phyloP scores from a whole-genome alignment of 2,888 invertebrate species.

The Malthinus flaveolus region DNA sequence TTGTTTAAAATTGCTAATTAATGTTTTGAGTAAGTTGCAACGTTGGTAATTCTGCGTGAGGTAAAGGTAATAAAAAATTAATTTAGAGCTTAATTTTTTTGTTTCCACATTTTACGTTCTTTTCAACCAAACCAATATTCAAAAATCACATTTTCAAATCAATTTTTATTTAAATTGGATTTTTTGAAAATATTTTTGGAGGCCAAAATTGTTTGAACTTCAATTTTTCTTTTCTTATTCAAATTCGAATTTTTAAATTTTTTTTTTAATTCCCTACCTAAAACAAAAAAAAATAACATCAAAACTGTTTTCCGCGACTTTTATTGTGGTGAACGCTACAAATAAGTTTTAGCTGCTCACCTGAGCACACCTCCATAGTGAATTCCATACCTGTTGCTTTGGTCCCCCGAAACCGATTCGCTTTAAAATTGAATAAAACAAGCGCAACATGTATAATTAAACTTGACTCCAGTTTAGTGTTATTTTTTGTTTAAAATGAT shows the following conservation, averaged over 20 bases:
- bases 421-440: neutral
- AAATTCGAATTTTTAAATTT: neutral
- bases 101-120: neutral
- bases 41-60: neutral
- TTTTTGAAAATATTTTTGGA: neutral
- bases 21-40: neutral
- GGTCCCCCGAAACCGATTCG: neutral
- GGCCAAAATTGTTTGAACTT: no score
- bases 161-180: neutral
- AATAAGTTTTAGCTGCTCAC: conserved; percentile 7
- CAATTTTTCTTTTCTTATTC: neutral
- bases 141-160: neutral
- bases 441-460: neutral
- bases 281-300: neutral
- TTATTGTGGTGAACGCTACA: conserved; percentile 18
- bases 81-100: neutral
- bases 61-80: neutral
- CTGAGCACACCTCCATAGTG: neutral
- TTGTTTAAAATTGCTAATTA: neutral
- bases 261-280: neutral
- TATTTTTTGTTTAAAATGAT: conserved; percentile 60
- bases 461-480: neutral
- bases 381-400: conserved; percentile 2
- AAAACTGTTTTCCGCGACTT: conserved; percentile 17
- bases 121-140: neutral